Percentiles rank a stretch among this genome's conserved stretches.
phyloP scores from a whole-genome alignment of 2,888 invertebrate species.

The Blastobasis lacticolella region DNA sequence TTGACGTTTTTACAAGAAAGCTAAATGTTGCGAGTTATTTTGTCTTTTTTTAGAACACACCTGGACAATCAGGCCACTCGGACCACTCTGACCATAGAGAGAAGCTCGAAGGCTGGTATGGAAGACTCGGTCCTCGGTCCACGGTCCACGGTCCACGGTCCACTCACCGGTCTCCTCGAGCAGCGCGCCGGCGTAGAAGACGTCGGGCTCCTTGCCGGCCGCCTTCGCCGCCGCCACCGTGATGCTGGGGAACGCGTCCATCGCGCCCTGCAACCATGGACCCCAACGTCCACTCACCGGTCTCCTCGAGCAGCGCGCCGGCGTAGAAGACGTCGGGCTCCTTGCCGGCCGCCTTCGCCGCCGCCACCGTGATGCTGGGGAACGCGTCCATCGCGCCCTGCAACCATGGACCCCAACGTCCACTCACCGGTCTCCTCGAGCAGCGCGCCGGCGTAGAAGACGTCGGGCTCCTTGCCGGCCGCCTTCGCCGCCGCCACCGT shows the following conservation, averaged over 20 bases:
- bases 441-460: conserved; percentile 90
- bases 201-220: conserved; percentile 82
- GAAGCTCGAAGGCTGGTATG: not conserved
- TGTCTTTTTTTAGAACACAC: not conserved
- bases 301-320: conserved; percentile 86
- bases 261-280: too few species aligned
- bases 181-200: conserved; percentile 90
- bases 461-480: conserved; percentile 82
- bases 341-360: conserved; percentile 82
- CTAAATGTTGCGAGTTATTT: not conserved
- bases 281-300: conserved; percentile 65
- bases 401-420: too few species aligned
- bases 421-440: conserved; percentile 81
- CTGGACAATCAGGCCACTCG: too few species aligned
- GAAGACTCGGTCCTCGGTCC: not conserved
- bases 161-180: conserved; percentile 81
- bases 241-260: conserved; percentile 95
- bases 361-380: conserved; percentile 84
- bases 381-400: conserved; percentile 98
- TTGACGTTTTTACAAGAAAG: not conserved
- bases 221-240: conserved; percentile 84
- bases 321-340: conserved; percentile 91
- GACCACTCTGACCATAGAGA: not conserved
- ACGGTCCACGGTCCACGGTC: not conserved
- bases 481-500: conserved; percentile 84